These are phyloP conservation scores for Lithobates pipiens DNA, from an alignment of 2,797 vertebrate genomes.

Conservation along the genomic window DNA sequence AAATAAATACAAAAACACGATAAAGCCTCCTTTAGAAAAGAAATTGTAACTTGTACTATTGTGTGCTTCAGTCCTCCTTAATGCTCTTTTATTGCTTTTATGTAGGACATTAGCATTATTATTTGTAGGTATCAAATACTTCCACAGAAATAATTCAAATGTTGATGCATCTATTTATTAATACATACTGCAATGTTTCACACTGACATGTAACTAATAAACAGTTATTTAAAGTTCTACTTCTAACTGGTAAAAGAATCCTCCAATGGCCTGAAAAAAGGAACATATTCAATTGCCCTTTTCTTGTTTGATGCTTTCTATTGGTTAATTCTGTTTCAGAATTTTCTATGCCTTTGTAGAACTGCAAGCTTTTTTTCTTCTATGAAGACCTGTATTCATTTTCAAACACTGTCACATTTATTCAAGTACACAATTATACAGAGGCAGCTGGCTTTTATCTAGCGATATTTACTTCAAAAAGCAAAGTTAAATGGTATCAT, in stretches of 20 bases:
- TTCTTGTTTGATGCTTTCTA: constrained; percentile 93
- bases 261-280: constrained; percentile 86
- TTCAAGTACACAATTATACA: constrained; percentile 92
- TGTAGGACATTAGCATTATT: no score
- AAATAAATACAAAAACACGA: no score
- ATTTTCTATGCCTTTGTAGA: constrained; percentile 91
- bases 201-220: constrained; percentile 22
- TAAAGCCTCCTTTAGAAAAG: no score
- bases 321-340: constrained; percentile 87
- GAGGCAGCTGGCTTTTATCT: constrained; percentile 94
- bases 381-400: constrained; percentile 86
- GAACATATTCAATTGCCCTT: constrained; percentile 84
- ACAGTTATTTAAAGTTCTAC: constrained; percentile 28
- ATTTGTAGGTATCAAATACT: no score
- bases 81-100: no score
- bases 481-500: constrained; percentile 93
- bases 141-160: no score
- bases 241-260: constrained; percentile 46
- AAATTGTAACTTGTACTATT: no score
- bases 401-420: constrained; percentile 93
- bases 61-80: no score
- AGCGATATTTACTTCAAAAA: constrained; percentile 96
- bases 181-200: background rate
- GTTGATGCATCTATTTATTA: no score
- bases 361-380: constrained; percentile 98